Percentiles rank a stretch among this genome's conserved stretches.
These are phyloP conservation scores for Drosophila anomalipes DNA, from an alignment of 2,888 invertebrate species.

Conservation along the genomic window DNA sequence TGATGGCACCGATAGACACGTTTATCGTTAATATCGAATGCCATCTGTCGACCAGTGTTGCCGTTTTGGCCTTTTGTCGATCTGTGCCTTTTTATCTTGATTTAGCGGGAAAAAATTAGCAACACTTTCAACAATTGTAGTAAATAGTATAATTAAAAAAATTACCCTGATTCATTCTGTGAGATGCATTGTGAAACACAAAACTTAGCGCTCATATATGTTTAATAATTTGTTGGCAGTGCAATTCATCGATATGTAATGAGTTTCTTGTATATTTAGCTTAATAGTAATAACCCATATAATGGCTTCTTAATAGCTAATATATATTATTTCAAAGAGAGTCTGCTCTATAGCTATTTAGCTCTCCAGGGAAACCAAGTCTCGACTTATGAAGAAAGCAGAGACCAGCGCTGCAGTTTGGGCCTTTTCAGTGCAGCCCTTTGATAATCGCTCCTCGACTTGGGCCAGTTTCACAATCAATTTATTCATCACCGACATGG, in stretches of 20 bases:
- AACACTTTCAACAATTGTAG: neutral
- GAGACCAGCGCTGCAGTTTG: slow-evolving; percentile 95
- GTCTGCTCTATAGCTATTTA: slow-evolving; percentile 19
- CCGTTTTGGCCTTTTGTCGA: neutral
- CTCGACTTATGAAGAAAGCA: slow-evolving; percentile 92
- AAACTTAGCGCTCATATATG: neutral
- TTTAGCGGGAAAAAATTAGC: neutral
- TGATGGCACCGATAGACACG: slow-evolving; percentile 3
- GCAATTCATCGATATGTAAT: neutral
- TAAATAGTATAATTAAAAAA: neutral
- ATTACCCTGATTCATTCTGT: neutral
- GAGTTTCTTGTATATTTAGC: slow-evolving; percentile 4
- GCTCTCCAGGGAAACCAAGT: slow-evolving; percentile 85
- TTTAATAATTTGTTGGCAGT: neutral
- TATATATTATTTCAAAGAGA: neutral
- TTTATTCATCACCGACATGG: slow-evolving; percentile 91
- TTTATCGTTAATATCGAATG: slow-evolving; percentile 9
- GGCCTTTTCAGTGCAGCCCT: slow-evolving; percentile 95
- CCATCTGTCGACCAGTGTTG: neutral
- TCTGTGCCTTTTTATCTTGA: neutral
- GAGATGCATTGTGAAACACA: neutral
- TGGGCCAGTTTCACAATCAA: slow-evolving; percentile 95
- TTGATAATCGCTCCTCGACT: slow-evolving; percentile 93
- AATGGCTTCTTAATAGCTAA: slow-evolving; percentile 5
- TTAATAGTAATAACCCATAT: neutral